Percentiles rank a stretch among this genome's conserved stretches.
These are phyloP conservation scores for Crocuta crocuta DNA, from an alignment of 2,113 vertebrate genomes.

Conservation along the genomic window DNA sequence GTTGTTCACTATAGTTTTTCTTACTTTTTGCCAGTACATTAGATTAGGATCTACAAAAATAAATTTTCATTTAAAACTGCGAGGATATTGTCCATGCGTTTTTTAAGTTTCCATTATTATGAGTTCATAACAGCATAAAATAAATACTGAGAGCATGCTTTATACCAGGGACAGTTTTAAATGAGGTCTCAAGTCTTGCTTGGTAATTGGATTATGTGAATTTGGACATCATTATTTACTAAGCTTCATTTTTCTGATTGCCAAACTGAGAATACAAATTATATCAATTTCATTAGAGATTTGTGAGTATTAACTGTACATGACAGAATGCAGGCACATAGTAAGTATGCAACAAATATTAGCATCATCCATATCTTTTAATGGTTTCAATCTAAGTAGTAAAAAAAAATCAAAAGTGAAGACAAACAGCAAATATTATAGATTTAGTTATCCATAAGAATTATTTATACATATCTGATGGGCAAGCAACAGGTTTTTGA, in stretches of 20 bases:
- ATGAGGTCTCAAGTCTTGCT: neutral
- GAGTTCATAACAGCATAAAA: neutral
- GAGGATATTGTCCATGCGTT: neutral
- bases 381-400: neutral
- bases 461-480: neutral
- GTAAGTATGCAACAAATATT: neutral
- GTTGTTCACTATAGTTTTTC: neutral
- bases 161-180: neutral
- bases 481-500: neutral
- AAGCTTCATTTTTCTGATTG: neutral
- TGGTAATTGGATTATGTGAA: neutral
- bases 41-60: constrained; percentile 44
- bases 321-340: neutral
- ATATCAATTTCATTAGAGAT: neutral
- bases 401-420: neutral
- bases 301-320: neutral
- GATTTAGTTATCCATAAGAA: neutral
- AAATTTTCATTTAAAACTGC: neutral
- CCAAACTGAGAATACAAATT: constrained; percentile 30
- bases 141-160: constrained; percentile 6
- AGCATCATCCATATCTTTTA: neutral
- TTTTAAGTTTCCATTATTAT: neutral
- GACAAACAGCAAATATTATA: neutral
- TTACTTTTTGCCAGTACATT: neutral
- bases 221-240: neutral